phyloP scores from a whole-genome alignment of 2,113 vertebrate genomes.

The Lanius collurio region DNA sequence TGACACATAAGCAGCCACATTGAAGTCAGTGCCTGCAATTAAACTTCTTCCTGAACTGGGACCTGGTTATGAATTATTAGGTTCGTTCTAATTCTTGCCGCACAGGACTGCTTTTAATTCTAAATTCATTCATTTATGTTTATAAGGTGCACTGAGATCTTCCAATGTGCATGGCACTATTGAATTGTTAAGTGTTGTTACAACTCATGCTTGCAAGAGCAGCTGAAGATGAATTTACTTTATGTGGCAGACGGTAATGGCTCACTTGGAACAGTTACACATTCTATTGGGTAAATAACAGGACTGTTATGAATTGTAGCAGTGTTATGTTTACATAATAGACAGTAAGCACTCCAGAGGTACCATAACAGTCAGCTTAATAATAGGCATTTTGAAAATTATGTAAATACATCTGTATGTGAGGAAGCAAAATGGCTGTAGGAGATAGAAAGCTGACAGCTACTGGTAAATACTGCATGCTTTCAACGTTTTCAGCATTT shows the following conservation, averaged over 20 bases:
- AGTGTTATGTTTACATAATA: conserved; percentile 62
- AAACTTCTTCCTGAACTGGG: background rate
- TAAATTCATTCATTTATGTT: conserved; percentile 1
- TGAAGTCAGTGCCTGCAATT: fast-evolving
- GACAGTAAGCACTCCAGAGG: conserved; percentile 38
- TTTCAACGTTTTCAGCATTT: background rate
- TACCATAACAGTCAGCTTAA: conserved; percentile 30
- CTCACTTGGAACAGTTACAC: conserved; percentile 56
- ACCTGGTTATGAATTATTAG: background rate
- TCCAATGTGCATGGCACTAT: background rate
- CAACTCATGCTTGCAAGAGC: conserved; percentile 59
- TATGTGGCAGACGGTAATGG: conserved; percentile 31
- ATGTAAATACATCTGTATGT: conserved; percentile 37
- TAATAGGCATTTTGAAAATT: conserved; percentile 34
- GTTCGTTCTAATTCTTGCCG: background rate
- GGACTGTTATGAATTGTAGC: conserved; percentile 60
- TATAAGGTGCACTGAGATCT: background rate
- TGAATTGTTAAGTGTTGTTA: background rate
- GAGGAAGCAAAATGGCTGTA: conserved; percentile 26
- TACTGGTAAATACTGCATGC: background rate
- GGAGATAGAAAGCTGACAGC: conserved; percentile 6
- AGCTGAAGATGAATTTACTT: conserved; percentile 61
- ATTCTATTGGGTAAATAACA: conserved; percentile 68
- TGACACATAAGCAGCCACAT: background rate
- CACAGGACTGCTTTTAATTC: background rate